Evolutionary conservation across 2,797 vertebrate species (phyloP).

Genomic region (Synanceia verrucosa): DNA sequence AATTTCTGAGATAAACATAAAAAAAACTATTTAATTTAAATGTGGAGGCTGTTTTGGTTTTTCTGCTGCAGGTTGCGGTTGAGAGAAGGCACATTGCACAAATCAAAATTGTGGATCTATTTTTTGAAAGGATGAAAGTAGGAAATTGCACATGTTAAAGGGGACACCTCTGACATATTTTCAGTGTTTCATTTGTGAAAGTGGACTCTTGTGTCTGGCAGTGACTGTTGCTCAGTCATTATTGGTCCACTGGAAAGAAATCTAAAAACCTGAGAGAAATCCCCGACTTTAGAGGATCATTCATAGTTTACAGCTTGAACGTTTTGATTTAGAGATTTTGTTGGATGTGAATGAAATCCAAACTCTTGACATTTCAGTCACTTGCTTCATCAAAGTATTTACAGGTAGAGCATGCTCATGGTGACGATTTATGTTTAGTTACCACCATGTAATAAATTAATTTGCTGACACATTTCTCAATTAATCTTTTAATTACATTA

Average conservation of each 20-base stretch:
- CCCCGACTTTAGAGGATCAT: not conserved
- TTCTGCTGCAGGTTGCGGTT: conserved; percentile 17
- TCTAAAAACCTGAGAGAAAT: conserved; percentile 18
- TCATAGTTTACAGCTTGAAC: not conserved
- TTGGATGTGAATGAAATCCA: not conserved
- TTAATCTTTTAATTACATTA: too few species aligned
- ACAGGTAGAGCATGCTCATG: not conserved
- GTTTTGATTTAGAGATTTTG: not conserved
- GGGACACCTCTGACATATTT: not conserved
- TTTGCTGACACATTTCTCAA: too few species aligned
- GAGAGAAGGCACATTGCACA: conserved; percentile 61
- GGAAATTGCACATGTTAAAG: not conserved
- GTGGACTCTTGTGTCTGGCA: not conserved
- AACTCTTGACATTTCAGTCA: too few species aligned
- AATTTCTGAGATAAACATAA: not conserved
- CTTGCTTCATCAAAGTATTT: not conserved
- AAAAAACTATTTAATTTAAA: not conserved
- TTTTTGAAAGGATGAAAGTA: not conserved
- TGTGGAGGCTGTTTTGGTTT: conserved; percentile 2
- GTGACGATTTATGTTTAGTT: not conserved
- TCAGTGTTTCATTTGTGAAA: not conserved
- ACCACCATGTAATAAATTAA: not conserved
- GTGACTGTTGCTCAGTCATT: conserved; percentile 3
- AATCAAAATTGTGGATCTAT: not conserved
- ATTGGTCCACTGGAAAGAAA: conserved; percentile 14